These are phyloP conservation scores for Parus major DNA, from an alignment of 2,113 vertebrate species.

Conservation along the genomic window DNA sequence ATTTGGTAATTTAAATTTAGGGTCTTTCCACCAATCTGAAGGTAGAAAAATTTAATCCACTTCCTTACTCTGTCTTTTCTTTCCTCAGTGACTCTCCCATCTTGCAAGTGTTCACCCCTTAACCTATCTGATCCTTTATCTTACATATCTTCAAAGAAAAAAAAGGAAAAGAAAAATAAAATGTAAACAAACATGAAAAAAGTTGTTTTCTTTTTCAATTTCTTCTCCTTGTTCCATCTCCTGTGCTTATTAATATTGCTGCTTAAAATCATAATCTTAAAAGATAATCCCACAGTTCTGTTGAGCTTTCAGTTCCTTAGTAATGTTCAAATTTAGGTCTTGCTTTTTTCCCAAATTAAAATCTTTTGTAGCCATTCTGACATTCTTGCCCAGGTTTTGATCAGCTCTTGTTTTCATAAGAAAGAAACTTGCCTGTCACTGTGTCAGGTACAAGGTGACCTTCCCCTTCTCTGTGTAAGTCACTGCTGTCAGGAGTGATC, in stretches of 20 bases:
- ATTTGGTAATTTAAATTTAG: neutral
- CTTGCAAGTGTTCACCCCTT: neutral
- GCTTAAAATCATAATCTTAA: neutral
- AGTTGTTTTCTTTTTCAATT: neutral
- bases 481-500: neutral
- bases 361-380: neutral
- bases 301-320: neutral
- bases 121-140: neutral
- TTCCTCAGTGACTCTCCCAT: neutral
- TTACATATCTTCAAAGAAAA: neutral
- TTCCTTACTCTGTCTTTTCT: neutral
- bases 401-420: neutral
- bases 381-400: neutral
- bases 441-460: rapidly evolving
- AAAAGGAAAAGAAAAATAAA: neutral
- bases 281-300: neutral
- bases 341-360: neutral
- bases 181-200: neutral
- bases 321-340: neutral
- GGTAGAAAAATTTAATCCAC: neutral
- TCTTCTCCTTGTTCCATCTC: neutral
- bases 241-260: neutral
- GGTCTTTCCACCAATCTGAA: neutral
- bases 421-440: neutral
- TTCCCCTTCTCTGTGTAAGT: neutral